phyloP scores from a whole-genome alignment of 2,888 invertebrate genomes.

The Diabrotica balteata region DNA sequence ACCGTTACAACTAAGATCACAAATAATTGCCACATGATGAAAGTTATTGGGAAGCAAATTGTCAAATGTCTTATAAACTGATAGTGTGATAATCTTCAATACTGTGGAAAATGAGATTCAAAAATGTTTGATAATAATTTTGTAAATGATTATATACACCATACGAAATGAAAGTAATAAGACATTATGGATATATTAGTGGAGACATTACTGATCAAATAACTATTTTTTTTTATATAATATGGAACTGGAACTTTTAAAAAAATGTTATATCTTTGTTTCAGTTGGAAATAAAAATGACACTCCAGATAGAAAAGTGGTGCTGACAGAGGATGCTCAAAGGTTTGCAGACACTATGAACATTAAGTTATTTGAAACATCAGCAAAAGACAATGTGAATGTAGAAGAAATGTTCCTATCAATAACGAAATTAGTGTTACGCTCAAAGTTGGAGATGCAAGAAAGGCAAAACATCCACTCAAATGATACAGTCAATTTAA shows the following conservation, averaged over 20 bases:
- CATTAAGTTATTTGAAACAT: conserved; percentile 96
- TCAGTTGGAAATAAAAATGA: conserved; percentile 97
- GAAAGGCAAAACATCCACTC: conserved; percentile 75
- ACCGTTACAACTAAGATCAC: too few relatives aligned
- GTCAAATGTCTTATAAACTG: too few relatives aligned
- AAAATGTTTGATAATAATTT: too few relatives aligned
- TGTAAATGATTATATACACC: too few relatives aligned
- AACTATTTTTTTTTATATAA: too few relatives aligned
- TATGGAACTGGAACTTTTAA: neutral
- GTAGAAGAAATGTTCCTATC: conserved; percentile 94
- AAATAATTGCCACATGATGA: too few relatives aligned
- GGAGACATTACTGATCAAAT: too few relatives aligned
- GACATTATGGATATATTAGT: too few relatives aligned
- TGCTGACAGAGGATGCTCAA: conserved; percentile 95
- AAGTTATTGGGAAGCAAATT: too few relatives aligned
- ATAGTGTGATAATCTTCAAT: too few relatives aligned
- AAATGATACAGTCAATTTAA: conserved; percentile 76
- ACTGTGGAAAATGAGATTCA: too few relatives aligned
- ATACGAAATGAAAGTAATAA: too few relatives aligned
- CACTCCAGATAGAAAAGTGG: conserved; percentile 93
- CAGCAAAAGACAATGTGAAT: conserved; percentile 98
- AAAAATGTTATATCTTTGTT: conserved; percentile 43
- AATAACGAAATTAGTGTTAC: conserved; percentile 80
- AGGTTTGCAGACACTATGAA: conserved; percentile 97
- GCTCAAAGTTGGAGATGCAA: conserved; percentile 82